Conservation (phyloP, 2,797 vertebrate genomes). For the Lithobates pipiens region DNA sequence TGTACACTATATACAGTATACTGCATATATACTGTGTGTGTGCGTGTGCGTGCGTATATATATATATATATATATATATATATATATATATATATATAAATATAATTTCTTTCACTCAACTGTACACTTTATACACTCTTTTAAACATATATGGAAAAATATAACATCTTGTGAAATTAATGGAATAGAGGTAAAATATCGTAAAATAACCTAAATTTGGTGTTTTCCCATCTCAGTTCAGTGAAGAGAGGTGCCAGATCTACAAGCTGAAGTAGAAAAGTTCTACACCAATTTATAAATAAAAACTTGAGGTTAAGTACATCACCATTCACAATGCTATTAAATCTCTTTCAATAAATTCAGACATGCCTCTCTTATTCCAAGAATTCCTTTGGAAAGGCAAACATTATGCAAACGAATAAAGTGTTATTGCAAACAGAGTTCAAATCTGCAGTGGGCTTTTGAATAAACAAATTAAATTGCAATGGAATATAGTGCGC, state of each 20-base stretch:
- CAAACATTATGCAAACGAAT: slow-evolving; percentile 90
- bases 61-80: no score
- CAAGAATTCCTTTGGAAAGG: slow-evolving; percentile 79
- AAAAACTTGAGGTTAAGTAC: slow-evolving; percentile 72
- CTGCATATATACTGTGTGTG: no score
- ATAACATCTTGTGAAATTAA: not conserved
- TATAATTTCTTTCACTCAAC: no score
- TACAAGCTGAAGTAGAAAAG: slow-evolving; percentile 64
- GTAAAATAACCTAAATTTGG: not conserved
- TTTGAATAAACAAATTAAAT: slow-evolving; percentile 89
- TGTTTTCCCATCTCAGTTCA: not conserved
- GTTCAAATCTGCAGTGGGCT: slow-evolving; percentile 90
- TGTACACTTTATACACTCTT: not conserved
- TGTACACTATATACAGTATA: no score
- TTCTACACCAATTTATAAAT: slow-evolving; percentile 79
- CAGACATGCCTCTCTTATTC: slow-evolving; percentile 79
- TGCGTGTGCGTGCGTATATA: no score
- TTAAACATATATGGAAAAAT: not conserved
- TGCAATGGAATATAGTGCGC: slow-evolving; percentile 84
- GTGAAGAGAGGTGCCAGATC: not conserved
- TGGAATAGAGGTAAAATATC: not conserved
- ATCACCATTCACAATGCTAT: slow-evolving; percentile 79
- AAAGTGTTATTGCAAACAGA: slow-evolving; percentile 90
- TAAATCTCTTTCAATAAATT: slow-evolving; percentile 83
- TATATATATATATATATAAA: no score